These are phyloP conservation scores for Drosophila robusta DNA, from an alignment of 2,888 invertebrate genomes.

Conservation along the genomic window DNA sequence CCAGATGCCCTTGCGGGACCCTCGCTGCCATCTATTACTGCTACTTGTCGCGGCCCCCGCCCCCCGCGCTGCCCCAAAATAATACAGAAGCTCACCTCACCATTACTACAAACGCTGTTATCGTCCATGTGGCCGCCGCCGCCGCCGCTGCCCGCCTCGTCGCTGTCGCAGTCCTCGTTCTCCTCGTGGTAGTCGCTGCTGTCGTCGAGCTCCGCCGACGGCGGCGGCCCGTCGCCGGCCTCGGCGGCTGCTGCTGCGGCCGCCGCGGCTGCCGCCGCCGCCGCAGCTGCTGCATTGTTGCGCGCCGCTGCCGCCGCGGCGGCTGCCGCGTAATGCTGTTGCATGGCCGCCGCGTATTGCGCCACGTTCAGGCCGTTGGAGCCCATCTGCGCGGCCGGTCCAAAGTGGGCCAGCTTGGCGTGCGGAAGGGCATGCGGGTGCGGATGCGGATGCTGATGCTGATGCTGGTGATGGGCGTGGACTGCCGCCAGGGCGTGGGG, in stretches of 20 bases:
- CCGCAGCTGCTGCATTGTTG: constrained; percentile 73
- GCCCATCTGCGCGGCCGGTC: constrained; percentile 69
- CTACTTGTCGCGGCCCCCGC: not conserved
- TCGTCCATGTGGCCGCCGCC: constrained; percentile 78
- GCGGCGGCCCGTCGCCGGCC: constrained; percentile 56
- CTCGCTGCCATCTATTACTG: too few relatives aligned
- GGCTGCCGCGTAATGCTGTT: constrained; percentile 82
- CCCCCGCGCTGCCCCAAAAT: constrained; percentile 49
- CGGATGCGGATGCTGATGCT: constrained; percentile 44
- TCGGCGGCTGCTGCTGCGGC: constrained; percentile 38
- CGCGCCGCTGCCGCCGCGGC: constrained; percentile 78
- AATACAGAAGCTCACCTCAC: constrained; percentile 84
- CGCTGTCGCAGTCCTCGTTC: constrained; percentile 83
- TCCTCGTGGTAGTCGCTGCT: constrained; percentile 84
- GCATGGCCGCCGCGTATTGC: constrained; percentile 83
- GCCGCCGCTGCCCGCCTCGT: constrained; percentile 77
- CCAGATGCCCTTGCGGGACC: too few relatives aligned
- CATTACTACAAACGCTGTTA: constrained; percentile 85
- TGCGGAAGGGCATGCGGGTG: constrained; percentile 42
- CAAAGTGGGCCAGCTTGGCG: constrained; percentile 74
- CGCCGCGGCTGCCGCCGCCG: constrained; percentile 60
- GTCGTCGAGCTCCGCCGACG: constrained; percentile 79
- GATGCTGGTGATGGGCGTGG: constrained; percentile 49
- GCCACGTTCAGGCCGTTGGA: constrained; percentile 82
- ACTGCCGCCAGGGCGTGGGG: constrained; percentile 46